Evolutionary conservation across 2,797 vertebrate genomes (phyloP), one percentile per base, ranked within the genome.

Genomic region (Picus viridis): DNA sequence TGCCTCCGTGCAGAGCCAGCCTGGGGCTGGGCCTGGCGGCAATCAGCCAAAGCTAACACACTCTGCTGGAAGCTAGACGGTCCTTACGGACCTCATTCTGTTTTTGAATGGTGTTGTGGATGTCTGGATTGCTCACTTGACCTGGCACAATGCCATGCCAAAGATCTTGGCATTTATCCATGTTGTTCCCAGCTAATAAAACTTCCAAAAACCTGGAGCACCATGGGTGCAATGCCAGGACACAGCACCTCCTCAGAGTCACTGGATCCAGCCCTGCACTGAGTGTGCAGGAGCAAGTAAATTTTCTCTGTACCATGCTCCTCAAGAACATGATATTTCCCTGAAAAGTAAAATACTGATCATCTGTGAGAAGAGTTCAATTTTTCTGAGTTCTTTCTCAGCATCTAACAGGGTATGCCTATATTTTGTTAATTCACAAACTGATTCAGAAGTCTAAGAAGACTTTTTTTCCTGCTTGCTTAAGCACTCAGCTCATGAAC

Each of bases 11-110:
- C 36, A 16, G 61, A 86, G 64, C 63, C 71, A 75, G 61, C 63
- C 53, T 47, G 43, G 17, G 70, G 41, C 58, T 0, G 0, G 39
- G 10, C 7, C 1, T 0, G 7, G 24, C 17, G 12, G 47, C 26
- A 0, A 17, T 9, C 22, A 76, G 92, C 73, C 92, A 86, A 79
- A 81, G 19, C 53, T 47, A 81, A 78, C 77, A 67, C 2, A 0
- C 18, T 57, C 64, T 36, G 63, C 70, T 76, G 83, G 67, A 91
- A 16, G 47, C 49, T 9, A 24, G 56, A 41, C 77, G 81, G 73
- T n/a, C 26, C 57, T 82, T 36, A 6, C 0, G 2, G 81, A 22
- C 61, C 18, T 54, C 17, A 32, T 59, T 49, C 83, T 22, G 30
- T 2, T 57, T 75, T 77, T 41, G 67, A 73, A 26, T 2, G 3